These are phyloP conservation scores for Atopsyche davidsoni DNA, from an alignment of 1,140 invertebrate species.

Conservation along the genomic window DNA sequence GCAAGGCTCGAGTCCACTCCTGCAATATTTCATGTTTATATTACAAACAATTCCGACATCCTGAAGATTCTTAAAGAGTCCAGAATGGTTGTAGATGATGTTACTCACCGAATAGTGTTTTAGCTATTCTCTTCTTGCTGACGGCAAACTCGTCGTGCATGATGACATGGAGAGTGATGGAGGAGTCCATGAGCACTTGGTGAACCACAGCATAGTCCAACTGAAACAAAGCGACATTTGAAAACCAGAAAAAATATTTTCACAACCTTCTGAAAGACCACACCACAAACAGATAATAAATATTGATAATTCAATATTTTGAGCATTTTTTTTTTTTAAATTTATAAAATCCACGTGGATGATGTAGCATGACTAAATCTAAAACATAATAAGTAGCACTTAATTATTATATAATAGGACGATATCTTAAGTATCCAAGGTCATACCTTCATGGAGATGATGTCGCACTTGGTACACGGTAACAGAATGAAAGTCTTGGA, in stretches of 20 bases:
- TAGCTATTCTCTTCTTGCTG: constrained; percentile 61
- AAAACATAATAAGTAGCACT: too few species aligned
- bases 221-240: too few species aligned
- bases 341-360: too few species aligned
- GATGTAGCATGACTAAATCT: constrained; percentile 6
- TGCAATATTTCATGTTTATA: constrained; percentile 37
- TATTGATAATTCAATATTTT: too few species aligned
- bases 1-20: constrained; percentile 65
- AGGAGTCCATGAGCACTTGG: constrained; percentile 71
- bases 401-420: neutral
- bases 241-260: too few species aligned
- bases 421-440: too few species aligned
- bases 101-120: constrained; percentile 66
- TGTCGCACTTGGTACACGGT: constrained; percentile 70
- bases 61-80: too few species aligned
- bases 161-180: constrained; percentile 74
- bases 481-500: constrained; percentile 78
- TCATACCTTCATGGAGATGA: constrained; percentile 59
- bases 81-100: too few species aligned
- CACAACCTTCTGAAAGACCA: too few species aligned
- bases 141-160: constrained; percentile 72
- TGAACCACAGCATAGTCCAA: constrained; percentile 72
- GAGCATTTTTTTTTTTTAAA: too few species aligned
- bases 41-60: too few species aligned
- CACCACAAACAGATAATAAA: too few species aligned